These are phyloP conservation scores for Coremacera marginata DNA, from an alignment of 2,888 invertebrate genomes.

Conservation along the genomic window DNA sequence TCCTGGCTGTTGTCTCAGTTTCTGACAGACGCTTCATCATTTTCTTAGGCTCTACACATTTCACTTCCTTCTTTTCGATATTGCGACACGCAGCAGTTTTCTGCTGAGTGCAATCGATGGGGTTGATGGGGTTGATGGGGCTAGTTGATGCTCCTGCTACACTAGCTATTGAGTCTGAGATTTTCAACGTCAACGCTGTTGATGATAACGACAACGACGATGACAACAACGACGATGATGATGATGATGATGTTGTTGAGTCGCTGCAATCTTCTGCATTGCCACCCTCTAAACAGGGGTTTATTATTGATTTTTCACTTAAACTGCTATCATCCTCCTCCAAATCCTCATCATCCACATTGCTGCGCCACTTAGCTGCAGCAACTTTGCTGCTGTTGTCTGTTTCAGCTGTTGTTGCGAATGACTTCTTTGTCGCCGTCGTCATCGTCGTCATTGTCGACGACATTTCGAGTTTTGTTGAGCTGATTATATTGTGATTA, in stretches of 20 bases:
- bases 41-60: neutral
- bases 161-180: neutral
- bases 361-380: constrained; percentile 35
- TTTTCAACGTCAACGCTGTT: neutral
- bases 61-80: neutral
- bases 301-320: constrained; percentile 38
- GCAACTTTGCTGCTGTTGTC: constrained; percentile 24
- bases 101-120: neutral
- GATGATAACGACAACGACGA: constrained; percentile 24
- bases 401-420: neutral
- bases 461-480: neutral
- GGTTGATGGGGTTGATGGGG: neutral
- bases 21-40: neutral
- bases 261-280: constrained; percentile 42
- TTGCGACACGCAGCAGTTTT: neutral
- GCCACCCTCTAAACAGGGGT: neutral
- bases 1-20: neutral
- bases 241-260: constrained; percentile 38
- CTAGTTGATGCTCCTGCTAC: neutral
- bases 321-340: constrained; percentile 20
- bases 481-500: constrained; percentile 54
- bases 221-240: constrained; percentile 26
- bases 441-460: constrained; percentile 14
- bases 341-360: constrained; percentile 29
- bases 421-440: constrained; percentile 1